Base-by-base conservation (phyloP, 1,140 invertebrate genomes). In the Callitettix versicolor region DNA sequence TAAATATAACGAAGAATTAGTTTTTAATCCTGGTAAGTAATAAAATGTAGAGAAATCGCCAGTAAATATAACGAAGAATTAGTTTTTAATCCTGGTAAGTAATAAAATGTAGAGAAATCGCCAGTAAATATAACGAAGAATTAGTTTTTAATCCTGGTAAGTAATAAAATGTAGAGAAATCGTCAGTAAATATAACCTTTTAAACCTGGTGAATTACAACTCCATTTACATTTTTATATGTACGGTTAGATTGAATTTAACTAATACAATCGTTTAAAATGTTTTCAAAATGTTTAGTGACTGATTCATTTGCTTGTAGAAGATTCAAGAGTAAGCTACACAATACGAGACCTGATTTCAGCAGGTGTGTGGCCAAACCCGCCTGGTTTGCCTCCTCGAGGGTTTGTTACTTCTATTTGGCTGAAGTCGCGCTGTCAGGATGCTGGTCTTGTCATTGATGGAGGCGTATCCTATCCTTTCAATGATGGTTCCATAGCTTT, bases 391-490 rank as follows among this genome's bases (percentile, higher is more conserved):
- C 72, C 77, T 21, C 76, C 80, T 0, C 73, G 85, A 11, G 85
- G 81, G 49, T 82, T 82, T 62, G 18, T 22, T 20, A 2, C 44
- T 1, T 22, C 11, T n/a, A n/a, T 53, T 98, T 1, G 79, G 82
- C 14, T 53, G 7, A 34, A 40, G 64, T 98, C 94, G 1, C 79
- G 91, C 53, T 98, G 95, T 75, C 88, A 86, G 58, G 92, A 98
- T 73, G 95, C 92, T 0, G 86, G 86, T 66, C 71, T 98, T 11
- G 95, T 98, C 0, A 81, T 99, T n/a, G 96, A 99, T 72, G 95
- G 95, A 17, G 91, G 92, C 50, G 82, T 95, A 7, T 92, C 90
- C 0, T 94, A 92, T 66, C 80, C 82, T 0, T 98, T 98, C 70
- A 97, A 97, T 71, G 91, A 95, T 68, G 95, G 95, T 2, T 85